phyloP scores from a whole-genome alignment of 2,113 vertebrate species.

The Gymnogyps californianus region DNA sequence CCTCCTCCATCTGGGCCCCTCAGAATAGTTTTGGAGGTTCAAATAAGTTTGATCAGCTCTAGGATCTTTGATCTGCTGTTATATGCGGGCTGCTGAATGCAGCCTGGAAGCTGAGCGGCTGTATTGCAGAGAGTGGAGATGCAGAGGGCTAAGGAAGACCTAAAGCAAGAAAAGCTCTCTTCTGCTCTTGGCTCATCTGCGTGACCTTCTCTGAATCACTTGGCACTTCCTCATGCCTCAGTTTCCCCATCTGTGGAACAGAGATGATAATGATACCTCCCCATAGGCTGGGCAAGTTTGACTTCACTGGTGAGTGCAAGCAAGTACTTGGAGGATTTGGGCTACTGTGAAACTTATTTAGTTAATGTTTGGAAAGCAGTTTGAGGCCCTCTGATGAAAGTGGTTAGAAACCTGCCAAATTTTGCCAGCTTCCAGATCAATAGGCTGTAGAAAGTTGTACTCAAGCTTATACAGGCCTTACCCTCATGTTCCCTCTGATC shows the following conservation, averaged over 20 bases:
- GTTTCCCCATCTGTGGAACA: neutral
- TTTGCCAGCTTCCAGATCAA: neutral
- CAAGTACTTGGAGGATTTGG: neutral
- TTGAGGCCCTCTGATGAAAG: neutral
- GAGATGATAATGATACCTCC: neutral
- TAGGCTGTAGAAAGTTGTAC: neutral
- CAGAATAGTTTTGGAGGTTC: conserved; percentile 16
- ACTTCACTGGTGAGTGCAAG: neutral
- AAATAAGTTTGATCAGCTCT: neutral
- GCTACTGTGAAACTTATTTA: neutral
- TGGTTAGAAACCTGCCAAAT: neutral
- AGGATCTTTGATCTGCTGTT: neutral
- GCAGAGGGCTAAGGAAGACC: neutral
- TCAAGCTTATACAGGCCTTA: neutral
- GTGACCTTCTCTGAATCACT: neutral
- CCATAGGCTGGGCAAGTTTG: neutral
- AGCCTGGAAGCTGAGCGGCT: neutral
- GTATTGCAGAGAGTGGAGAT: neutral
- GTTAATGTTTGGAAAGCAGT: neutral
- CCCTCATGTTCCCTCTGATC: neutral
- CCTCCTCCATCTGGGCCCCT: neutral
- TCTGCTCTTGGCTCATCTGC: neutral
- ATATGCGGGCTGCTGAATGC: neutral
- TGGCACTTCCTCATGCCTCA: neutral
- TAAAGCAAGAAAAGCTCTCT: neutral